These are phyloP conservation scores for Megalops cyprinoides DNA, from an alignment of 2,797 vertebrate species.

Conservation along the genomic window DNA sequence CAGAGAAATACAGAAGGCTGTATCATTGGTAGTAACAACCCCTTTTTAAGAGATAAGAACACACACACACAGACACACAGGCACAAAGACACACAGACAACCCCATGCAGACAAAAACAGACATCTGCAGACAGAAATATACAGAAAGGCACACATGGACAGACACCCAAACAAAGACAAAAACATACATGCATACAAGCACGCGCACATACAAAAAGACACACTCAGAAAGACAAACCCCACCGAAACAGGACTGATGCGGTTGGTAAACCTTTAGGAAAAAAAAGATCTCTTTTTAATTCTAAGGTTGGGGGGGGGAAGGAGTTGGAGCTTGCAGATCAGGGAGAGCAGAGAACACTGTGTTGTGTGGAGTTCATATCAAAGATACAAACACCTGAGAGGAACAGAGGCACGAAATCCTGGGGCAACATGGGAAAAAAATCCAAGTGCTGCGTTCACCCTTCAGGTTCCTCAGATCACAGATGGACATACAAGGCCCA, in stretches of 20 bases:
- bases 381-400: too few species aligned
- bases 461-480: background rate
- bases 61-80: background rate
- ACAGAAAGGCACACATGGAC: background rate
- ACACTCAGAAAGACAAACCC: background rate
- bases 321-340: too few species aligned
- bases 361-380: too few species aligned
- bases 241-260: background rate
- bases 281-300: too few species aligned
- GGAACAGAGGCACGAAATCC: background rate
- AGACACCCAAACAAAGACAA: background rate
- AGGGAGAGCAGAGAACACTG: too few species aligned
- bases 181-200: background rate
- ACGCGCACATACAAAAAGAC: background rate
- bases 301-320: too few species aligned
- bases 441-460: background rate
- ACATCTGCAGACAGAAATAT: background rate
- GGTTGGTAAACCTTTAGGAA: too few species aligned
- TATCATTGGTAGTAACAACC: background rate
- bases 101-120: background rate
- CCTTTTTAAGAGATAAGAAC: too few species aligned
- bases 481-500: background rate
- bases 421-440: background rate
- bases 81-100: background rate
- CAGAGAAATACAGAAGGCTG: too few species aligned